Evolutionary conservation across 2,797 vertebrate species (phyloP).

Genomic region (Hafferia zeledoni): DNA sequence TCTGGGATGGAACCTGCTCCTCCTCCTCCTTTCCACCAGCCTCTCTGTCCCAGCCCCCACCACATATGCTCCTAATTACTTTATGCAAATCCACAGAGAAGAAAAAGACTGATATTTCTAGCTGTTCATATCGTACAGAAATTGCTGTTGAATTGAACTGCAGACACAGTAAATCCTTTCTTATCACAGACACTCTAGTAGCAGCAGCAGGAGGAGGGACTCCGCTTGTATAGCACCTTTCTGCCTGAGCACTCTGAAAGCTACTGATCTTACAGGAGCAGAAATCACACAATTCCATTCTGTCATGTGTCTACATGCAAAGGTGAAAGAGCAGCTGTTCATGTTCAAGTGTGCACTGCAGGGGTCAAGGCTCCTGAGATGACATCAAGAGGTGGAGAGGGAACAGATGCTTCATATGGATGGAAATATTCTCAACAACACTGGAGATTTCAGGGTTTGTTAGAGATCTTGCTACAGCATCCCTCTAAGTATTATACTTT

Average conservation of each 20-base stretch:
- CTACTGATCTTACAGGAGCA: neutral
- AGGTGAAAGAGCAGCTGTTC: rapidly evolving
- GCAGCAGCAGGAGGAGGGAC: neutral
- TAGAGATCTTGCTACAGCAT: neutral
- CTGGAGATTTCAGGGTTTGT: neutral
- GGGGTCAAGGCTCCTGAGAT: neutral
- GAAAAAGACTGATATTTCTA: neutral
- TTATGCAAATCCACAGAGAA: neutral
- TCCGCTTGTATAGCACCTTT: neutral
- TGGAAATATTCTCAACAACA: neutral
- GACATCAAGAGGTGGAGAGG: neutral
- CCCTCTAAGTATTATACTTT: neutral
- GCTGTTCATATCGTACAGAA: neutral
- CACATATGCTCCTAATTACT: neutral
- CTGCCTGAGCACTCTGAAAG: neutral
- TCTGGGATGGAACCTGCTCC: neutral
- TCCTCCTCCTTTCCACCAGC: neutral
- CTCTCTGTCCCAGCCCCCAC: neutral
- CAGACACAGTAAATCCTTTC: neutral
- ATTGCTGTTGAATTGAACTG: neutral
- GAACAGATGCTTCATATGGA: rapidly evolving
- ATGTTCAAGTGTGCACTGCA: neutral
- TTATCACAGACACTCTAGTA: neutral
- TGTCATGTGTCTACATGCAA: neutral
- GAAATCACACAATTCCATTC: neutral